Percentiles rank a stretch among this genome's conserved stretches.
phyloP scores from a whole-genome alignment of 2,888 invertebrate species.

The Nyleta sp. region DNA sequence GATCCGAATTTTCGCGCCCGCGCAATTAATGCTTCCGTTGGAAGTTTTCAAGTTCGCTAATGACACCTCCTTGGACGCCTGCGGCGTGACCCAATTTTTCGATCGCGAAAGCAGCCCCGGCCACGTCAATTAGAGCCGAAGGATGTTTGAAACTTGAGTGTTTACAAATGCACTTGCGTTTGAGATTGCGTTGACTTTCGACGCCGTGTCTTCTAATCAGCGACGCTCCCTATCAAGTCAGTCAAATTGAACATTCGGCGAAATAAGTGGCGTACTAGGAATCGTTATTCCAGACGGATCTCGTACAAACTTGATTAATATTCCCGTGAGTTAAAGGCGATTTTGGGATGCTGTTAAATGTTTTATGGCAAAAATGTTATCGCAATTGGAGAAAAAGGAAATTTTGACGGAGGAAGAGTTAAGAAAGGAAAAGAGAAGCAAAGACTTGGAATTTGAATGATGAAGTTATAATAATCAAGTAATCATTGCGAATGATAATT shows the following conservation, averaged over 20 bases:
- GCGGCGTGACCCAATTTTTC: no score
- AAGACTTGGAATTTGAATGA: no score
- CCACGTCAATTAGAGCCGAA: no score
- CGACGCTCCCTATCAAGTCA: constrained; percentile 41
- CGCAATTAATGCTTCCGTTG: constrained; percentile 53
- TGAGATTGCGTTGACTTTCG: constrained; percentile 49
- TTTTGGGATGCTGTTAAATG: no score
- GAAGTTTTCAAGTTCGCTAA: constrained; percentile 44
- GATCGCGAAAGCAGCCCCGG: no score
- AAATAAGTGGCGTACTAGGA: constrained; percentile 53
- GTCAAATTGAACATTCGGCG: constrained; percentile 55
- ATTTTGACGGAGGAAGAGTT: no score
- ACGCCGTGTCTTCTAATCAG: constrained; percentile 49
- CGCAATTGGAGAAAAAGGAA: no score
- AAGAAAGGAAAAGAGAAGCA: no score
- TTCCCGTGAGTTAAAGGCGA: constrained; percentile 33
- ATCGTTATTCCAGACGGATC: constrained; percentile 40
- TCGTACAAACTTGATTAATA: constrained; percentile 45
- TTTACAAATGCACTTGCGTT: constrained; percentile 49
- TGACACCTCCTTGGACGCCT: background rate
- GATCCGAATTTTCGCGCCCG: constrained; percentile 47
- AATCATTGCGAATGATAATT: no score
- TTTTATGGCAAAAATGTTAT: no score
- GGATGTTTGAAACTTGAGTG: no score
- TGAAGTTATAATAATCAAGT: no score